Base-by-base conservation (phyloP, 2,113 vertebrate genomes). In the Cacatua alba region DNA sequence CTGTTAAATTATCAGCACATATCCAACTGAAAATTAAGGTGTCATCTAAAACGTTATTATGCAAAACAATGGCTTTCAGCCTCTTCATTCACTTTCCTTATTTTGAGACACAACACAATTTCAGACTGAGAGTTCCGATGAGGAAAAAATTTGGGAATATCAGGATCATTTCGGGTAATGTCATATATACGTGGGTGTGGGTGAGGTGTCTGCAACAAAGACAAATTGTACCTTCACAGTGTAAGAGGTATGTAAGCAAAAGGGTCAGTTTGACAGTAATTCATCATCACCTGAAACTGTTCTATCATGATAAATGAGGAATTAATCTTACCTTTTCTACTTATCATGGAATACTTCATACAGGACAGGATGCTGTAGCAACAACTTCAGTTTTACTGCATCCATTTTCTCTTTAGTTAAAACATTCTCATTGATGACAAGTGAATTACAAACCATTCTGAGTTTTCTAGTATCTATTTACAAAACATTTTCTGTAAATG, bases 11-110 rank as follows among this genome's bases (percentile, higher is more conserved):
- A 92, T 25, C 60, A 77, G 53, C 52, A 51, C 14, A 37, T 6
- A 65, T 29, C 70, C 60, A 75, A 57, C 48, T 41, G 88, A 83
- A 96, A 85, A 90, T 92, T 51, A 92, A 92, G 59, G 55, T 64
- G 43, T 55, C 49, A 80, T 39, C 59, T 90, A 57, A 92, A 90
- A 91, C 19, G 23, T 31, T 76, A 44, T 62, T 72, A 82, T 17
- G 28, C 17, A 83, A 86, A 88, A 44, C n/a, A 64, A 68, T 3
- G 0, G 1, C n/a, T 91, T 69, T 67, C 62, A 90, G 51, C 31
- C 39, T 83, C 76, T 60, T 90, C 37, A 31, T 20, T 78, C n/a
- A 26, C 24, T 82, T 16, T 31, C 82, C 33, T 55, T 37, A 52
- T 59, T 83, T 44, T 78, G 62, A 94, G 92, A 35, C 37, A 60